Conservation (phyloP, 2,888 invertebrate species). For the Horisme vitalbata region DNA sequence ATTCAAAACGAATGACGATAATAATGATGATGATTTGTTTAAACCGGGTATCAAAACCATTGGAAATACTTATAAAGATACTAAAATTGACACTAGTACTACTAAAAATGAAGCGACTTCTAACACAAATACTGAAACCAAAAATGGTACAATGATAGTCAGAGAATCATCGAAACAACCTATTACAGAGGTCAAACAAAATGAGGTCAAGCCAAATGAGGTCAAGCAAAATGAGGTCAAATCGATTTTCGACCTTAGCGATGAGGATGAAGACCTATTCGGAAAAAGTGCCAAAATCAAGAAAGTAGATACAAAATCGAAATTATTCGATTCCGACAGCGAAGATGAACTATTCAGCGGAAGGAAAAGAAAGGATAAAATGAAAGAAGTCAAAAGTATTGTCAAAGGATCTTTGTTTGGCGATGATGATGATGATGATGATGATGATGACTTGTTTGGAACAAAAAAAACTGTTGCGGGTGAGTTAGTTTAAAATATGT, state of each 20-base stretch:
- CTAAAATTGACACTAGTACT: neutral
- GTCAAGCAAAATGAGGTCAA: constrained; percentile 12
- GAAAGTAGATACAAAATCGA: constrained; percentile 33
- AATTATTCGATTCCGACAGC: constrained; percentile 63
- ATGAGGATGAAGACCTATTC: constrained; percentile 62
- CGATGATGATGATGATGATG: constrained; percentile 60
- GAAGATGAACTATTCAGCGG: constrained; percentile 62
- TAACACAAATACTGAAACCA: neutral
- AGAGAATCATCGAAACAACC: constrained; percentile 5
- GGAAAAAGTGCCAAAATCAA: constrained; percentile 39
- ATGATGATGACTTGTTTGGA: constrained; percentile 63
- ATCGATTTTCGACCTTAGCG: constrained; percentile 57
- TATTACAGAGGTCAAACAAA: too few relatives aligned
- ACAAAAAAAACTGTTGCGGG: constrained; percentile 42
- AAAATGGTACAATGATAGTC: neutral
- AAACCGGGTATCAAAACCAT: constrained; percentile 18
- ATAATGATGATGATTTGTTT: constrained; percentile 19
- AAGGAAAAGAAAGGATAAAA: constrained; percentile 35
- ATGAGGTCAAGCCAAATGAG: constrained; percentile 27
- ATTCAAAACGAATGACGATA: constrained; percentile 29
- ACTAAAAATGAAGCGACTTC: too few relatives aligned
- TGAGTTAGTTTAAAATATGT: too few relatives aligned
- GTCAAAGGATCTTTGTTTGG: constrained; percentile 57
- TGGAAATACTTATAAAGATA: constrained; percentile 36
- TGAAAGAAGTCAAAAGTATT: constrained; percentile 24